phyloP scores from a whole-genome alignment of 2,888 invertebrate species.

The Synergus itoensis region DNA sequence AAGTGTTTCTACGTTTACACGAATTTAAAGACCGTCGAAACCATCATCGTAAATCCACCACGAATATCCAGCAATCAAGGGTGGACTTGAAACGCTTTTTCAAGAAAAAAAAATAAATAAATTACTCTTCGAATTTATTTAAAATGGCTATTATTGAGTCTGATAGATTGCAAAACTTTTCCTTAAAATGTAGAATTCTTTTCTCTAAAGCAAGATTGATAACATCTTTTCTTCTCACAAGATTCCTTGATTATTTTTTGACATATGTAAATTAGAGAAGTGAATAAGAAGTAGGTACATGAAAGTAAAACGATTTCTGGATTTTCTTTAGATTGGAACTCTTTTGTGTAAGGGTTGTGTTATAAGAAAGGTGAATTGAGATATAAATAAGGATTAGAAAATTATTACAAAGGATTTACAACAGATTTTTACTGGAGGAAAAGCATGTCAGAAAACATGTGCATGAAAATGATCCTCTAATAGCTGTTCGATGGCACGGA shows the following conservation, averaged over 20 bases:
- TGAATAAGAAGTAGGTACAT: background rate
- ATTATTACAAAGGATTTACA: conserved; percentile 5
- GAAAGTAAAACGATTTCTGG: background rate
- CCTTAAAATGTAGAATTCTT: background rate
- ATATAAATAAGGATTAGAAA: background rate
- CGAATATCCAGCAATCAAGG: background rate
- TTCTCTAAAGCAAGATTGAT: background rate
- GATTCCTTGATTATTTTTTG: background rate
- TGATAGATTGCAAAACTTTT: background rate
- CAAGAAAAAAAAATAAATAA: background rate
- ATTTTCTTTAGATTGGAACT: background rate
- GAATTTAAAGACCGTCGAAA: background rate
- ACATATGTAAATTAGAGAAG: background rate
- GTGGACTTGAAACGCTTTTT: background rate
- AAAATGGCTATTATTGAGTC: no score
- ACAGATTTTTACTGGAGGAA: background rate
- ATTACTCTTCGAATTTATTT: no score
- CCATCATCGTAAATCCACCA: background rate
- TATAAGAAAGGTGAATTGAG: background rate
- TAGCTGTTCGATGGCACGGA: background rate
- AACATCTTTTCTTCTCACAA: no score
- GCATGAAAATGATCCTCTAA: conserved; percentile 4
- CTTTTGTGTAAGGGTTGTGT: background rate
- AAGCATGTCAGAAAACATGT: conserved; percentile 6
- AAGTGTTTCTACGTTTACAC: background rate